Percentiles rank a stretch among this genome's conserved stretches.
phyloP scores from a whole-genome alignment of 2,797 vertebrate species.

The Arrhamphus sclerolepis region DNA sequence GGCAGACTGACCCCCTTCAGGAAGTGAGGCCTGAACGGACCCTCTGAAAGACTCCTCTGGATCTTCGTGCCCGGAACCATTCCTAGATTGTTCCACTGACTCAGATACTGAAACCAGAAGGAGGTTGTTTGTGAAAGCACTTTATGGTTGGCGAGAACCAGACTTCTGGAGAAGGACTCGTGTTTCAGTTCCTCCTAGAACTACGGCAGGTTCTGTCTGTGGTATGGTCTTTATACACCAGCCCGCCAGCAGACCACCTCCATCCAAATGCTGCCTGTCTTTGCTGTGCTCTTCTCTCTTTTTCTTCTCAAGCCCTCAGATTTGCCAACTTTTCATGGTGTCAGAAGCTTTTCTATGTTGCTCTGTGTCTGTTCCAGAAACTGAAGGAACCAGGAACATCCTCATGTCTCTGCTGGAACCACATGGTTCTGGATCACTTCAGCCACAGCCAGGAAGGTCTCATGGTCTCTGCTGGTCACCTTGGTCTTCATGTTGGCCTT shows the following conservation, averaged over 20 bases:
- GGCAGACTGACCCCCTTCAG: constrained; percentile 94
- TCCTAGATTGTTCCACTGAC: constrained; percentile 51
- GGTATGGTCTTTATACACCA: no score
- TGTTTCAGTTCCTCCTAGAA: constrained; percentile 49
- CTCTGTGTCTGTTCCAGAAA: constrained; percentile 34
- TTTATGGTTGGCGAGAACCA: constrained; percentile 83
- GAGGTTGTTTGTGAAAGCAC: constrained; percentile 81
- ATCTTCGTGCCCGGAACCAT: constrained; percentile 46
- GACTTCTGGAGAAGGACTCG: constrained; percentile 61
- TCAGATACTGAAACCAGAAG: constrained; percentile 39
- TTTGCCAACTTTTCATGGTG: constrained; percentile 72
- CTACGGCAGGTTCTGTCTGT: constrained; percentile 57
- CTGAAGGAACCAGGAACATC: no score
- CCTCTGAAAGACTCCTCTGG: constrained; percentile 51
- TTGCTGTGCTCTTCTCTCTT: constrained; percentile 26
- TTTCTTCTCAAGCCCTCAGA: constrained; percentile 52
- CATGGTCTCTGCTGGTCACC: no score
- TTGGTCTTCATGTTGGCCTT: no score
- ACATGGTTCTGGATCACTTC: constrained; percentile 36
- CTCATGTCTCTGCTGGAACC: constrained; percentile 33
- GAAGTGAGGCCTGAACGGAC: constrained; percentile 83
- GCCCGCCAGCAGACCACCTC: constrained; percentile 50
- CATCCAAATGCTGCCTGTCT: constrained; percentile 57
- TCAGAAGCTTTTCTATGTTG: constrained; percentile 55
- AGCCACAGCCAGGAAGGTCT: constrained; percentile 5